These are phyloP conservation scores for Protosalanx chinensis DNA, from an alignment of 2,797 vertebrate genomes.

Conservation along the genomic window DNA sequence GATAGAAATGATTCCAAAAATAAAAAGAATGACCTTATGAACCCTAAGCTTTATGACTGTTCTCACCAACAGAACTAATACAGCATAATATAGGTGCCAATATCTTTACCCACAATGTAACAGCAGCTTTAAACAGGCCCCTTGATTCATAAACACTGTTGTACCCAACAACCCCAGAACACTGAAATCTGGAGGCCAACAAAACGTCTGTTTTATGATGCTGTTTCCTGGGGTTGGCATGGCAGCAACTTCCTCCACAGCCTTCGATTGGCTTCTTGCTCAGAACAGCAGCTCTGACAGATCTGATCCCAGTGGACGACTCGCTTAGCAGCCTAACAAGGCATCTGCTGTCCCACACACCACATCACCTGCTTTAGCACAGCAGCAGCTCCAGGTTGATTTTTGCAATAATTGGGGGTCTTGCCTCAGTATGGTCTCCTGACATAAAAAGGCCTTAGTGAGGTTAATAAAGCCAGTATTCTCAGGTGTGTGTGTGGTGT, in stretches of 20 bases:
- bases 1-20: no score
- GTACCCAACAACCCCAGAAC: background rate
- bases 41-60: no score
- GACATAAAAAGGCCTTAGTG: conserved; percentile 42
- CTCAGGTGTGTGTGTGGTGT: conserved; percentile 18
- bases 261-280: conserved; percentile 41
- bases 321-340: conserved; percentile 54
- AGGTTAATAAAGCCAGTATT: conserved; percentile 53
- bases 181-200: background rate
- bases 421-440: conserved; percentile 51
- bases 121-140: no score
- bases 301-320: conserved; percentile 41
- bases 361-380: conserved; percentile 27
- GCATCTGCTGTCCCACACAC: conserved; percentile 27
- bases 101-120: no score
- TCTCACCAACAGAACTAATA: no score
- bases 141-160: no score
- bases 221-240: conserved; percentile 1
- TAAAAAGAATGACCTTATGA: no score
- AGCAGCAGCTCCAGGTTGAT: conserved; percentile 50
- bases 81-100: no score
- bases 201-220: background rate
- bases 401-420: conserved; percentile 63
- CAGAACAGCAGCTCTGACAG: conserved; percentile 44
- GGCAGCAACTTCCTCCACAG: conserved; percentile 18